These are phyloP conservation scores for Rhagophthalmus giganteus DNA, from an alignment of 2,888 invertebrate species.

Conservation along the genomic window DNA sequence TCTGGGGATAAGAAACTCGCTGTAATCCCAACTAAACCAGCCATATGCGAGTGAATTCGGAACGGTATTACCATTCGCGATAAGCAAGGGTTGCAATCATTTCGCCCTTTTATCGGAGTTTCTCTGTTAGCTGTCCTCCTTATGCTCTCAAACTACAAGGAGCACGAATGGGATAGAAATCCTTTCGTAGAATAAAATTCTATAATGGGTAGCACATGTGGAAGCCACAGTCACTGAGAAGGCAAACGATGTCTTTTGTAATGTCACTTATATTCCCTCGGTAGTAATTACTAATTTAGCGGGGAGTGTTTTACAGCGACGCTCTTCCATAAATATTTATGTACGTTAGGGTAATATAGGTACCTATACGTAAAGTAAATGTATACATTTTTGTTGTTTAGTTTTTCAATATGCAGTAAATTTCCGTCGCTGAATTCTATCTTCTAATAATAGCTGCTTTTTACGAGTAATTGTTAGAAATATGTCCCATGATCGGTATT, in stretches of 20 bases:
- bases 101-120: conserved; percentile 20
- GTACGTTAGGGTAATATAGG: conserved; percentile 6
- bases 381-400: no score
- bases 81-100: conserved; percentile 43
- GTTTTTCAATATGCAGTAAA: no score
- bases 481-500: no score
- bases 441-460: no score
- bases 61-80: conserved; percentile 42
- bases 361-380: no score
- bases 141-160: conserved; percentile 5
- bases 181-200: conserved; percentile 16
- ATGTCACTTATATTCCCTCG: conserved; percentile 23
- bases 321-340: conserved; percentile 12
- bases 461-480: no score
- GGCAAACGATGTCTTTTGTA: conserved; percentile 40
- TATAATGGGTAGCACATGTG: conserved; percentile 30
- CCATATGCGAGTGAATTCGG: conserved; percentile 46
- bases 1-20: conserved; percentile 43
- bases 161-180: conserved; percentile 12
- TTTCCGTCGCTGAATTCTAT: no score
- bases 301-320: conserved; percentile 21
- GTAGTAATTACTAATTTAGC: conserved; percentile 41
- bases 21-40: conserved; percentile 45
- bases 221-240: conserved; percentile 34
- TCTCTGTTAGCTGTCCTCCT: conserved; percentile 7